These are phyloP conservation scores for Huso huso DNA, from an alignment of 2,797 vertebrate species.

Conservation along the genomic window DNA sequence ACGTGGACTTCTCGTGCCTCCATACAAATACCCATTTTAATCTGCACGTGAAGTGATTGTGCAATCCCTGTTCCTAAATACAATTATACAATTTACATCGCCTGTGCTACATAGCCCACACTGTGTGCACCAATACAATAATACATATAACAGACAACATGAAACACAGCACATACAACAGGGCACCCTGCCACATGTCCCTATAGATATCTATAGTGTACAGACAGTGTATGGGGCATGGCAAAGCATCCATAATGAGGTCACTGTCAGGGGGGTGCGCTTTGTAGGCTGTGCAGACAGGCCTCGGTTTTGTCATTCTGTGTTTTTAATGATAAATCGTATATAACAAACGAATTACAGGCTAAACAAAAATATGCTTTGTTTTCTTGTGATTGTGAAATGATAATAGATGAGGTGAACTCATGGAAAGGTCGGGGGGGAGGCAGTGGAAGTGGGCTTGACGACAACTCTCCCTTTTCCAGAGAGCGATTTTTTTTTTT, in stretches of 20 bases:
- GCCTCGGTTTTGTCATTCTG: conserved; percentile 5
- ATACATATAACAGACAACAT: too few relatives aligned
- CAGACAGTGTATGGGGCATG: neutral
- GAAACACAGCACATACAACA: too few relatives aligned
- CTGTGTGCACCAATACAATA: too few relatives aligned
- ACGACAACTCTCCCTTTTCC: conserved; percentile 6
- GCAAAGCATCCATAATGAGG: conserved; percentile 6
- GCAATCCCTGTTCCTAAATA: too few relatives aligned
- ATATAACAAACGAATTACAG: conserved; percentile 14
- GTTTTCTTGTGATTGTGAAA: conserved; percentile 14
- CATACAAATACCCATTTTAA: too few relatives aligned
- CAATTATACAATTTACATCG: too few relatives aligned
- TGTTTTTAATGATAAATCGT: conserved; percentile 2
- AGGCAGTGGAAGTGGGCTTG: conserved; percentile 7
- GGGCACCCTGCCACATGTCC: too few relatives aligned
- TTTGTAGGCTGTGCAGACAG: neutral
- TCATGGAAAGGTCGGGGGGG: conserved; percentile 2
- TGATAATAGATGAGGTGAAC: conserved; percentile 14
- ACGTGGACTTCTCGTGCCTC: too few relatives aligned
- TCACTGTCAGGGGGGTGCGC: neutral
- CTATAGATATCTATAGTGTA: neutral
- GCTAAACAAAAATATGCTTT: conserved; percentile 14
- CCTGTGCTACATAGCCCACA: too few relatives aligned
- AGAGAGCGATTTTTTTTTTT: neutral
- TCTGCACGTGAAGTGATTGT: too few relatives aligned